These are phyloP conservation scores for Colaptes auratus DNA, from an alignment of 2,113 vertebrate genomes.

Conservation along the genomic window DNA sequence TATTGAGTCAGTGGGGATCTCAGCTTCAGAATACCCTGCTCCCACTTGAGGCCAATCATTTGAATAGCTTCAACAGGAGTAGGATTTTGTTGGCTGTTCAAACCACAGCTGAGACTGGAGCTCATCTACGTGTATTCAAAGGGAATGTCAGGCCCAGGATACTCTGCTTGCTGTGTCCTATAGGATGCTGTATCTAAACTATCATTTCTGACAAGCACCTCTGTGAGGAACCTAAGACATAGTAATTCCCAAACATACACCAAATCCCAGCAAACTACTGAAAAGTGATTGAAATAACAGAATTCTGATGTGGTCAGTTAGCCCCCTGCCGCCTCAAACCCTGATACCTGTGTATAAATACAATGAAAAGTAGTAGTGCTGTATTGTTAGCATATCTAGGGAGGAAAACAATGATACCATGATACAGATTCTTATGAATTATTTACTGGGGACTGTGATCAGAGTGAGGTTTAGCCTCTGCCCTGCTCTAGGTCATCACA, in stretches of 20 bases:
- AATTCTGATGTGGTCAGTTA: conserved; percentile 18
- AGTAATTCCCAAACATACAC: neutral
- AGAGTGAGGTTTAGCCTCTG: conserved; percentile 61
- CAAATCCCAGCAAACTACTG: neutral
- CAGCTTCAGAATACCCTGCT: neutral
- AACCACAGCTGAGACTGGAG: neutral
- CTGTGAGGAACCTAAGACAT: neutral
- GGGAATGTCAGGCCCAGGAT: neutral
- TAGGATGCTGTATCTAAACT: neutral
- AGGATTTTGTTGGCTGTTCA: neutral
- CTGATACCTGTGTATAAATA: conserved; percentile 8
- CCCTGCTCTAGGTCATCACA: conserved; percentile 53
- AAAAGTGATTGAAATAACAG: neutral
- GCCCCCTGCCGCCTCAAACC: neutral
- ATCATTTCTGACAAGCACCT: neutral
- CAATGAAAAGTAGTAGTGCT: neutral
- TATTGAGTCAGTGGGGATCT: neutral
- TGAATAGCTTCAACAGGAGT: neutral
- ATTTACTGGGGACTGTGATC: conserved; percentile 48
- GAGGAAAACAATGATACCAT: conserved; percentile 1
- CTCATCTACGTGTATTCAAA: neutral
- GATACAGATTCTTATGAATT: conserved; percentile 46
- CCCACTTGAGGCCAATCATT: neutral
- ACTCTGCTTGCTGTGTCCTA: neutral
- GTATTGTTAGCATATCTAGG: neutral